Percentiles rank a stretch among this genome's conserved stretches.
phyloP scores from a whole-genome alignment of 2,888 invertebrate species.

The Cabera pusaria region DNA sequence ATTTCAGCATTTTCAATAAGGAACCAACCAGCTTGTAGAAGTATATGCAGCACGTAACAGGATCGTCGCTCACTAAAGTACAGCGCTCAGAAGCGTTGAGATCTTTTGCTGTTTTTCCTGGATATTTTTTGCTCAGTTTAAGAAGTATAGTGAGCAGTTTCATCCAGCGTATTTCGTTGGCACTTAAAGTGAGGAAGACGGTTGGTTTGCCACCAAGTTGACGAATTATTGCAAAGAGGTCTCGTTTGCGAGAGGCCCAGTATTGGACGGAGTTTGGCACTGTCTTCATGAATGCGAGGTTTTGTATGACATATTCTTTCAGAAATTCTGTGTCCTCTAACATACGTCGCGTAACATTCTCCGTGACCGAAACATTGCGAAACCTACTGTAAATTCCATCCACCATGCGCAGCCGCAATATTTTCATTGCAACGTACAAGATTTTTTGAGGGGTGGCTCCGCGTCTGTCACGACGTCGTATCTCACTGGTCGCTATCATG shows the following conservation, averaged over 20 bases:
- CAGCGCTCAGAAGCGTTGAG: conserved; percentile 27
- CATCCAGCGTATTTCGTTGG: conserved; percentile 56
- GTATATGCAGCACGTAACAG: conserved; percentile 39
- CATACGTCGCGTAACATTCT: conserved; percentile 40
- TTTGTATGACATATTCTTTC: conserved; percentile 37
- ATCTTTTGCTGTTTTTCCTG: conserved; percentile 22
- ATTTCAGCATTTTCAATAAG: conserved; percentile 38
- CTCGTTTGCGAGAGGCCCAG: conserved; percentile 48
- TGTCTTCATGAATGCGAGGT: conserved; percentile 48
- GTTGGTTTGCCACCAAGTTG: conserved; percentile 51
- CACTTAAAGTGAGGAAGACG: conserved; percentile 45
- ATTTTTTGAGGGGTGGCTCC: conserved; percentile 48
- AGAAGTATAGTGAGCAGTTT: conserved; percentile 44
- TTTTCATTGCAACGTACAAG: conserved; percentile 59
- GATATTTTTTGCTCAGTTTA: conserved; percentile 39
- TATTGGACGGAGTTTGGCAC: conserved; percentile 56
- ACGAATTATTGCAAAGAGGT: conserved; percentile 46
- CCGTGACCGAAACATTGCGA: conserved; percentile 34
- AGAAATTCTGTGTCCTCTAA: conserved; percentile 43
- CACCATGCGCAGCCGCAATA: conserved; percentile 40
- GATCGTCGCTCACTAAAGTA: conserved; percentile 40
- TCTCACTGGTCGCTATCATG: conserved; percentile 53
- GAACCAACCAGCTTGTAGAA: conserved; percentile 48
- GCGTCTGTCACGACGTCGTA: conserved; percentile 51
- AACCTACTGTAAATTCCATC: conserved; percentile 38